A percentile compares a stretch with the other conserved stretches of the same genome.
Evolutionary conservation across 2,797 vertebrate genomes (phyloP).

Genomic region (Platalea minor): DNA sequence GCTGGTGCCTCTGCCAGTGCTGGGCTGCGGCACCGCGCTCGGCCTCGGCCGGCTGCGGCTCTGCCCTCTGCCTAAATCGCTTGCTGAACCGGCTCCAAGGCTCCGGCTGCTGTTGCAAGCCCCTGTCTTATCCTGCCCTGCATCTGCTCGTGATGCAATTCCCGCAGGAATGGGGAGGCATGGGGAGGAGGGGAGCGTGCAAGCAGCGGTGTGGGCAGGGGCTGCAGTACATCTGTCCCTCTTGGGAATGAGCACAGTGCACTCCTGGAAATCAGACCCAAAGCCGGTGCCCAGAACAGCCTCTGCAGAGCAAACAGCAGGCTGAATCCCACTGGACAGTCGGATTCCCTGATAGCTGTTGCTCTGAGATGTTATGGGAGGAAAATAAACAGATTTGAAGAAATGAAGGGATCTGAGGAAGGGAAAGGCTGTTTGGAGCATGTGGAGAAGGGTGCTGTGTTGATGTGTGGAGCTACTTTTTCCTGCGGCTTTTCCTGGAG

Average conservation of each 20-base stretch:
- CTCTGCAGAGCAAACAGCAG: background rate
- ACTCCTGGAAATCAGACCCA: background rate
- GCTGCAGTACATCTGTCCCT: background rate
- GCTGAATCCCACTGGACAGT: background rate
- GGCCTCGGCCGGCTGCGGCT: background rate
- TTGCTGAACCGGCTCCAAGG: background rate
- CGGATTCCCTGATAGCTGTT: background rate
- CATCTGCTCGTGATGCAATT: conserved; percentile 39
- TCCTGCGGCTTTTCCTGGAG: background rate
- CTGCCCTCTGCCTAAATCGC: background rate
- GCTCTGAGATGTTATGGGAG: background rate
- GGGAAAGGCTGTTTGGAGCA: background rate
- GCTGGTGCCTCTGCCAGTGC: background rate
- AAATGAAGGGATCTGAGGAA: background rate
- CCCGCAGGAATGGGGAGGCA: background rate
- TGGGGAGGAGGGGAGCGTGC: background rate
- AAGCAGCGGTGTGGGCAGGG: background rate
- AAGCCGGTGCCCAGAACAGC: background rate
- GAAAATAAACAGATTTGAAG: background rate
- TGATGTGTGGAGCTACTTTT: background rate
- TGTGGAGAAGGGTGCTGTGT: background rate
- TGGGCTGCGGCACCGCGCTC: background rate
- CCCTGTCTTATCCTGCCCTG: background rate
- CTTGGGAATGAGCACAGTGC: background rate
- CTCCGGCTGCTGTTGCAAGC: background rate